A percentile compares a stretch with the other conserved stretches of the same genome.
phyloP scores from a whole-genome alignment of 2,113 vertebrate genomes.

The Hiodon alosoides region DNA sequence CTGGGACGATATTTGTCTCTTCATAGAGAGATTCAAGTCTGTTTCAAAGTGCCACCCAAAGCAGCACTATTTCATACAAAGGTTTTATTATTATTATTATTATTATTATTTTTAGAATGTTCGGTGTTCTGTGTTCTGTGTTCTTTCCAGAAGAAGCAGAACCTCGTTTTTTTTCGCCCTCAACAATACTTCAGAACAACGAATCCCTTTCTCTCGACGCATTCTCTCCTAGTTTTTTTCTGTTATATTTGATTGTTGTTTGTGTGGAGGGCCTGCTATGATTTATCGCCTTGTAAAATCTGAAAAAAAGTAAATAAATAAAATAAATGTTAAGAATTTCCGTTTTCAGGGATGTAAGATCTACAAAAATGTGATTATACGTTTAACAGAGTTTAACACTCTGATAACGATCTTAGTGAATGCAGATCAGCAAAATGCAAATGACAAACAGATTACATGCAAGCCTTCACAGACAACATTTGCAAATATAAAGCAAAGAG shows the following conservation, averaged over 20 bases:
- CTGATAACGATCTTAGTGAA: background rate
- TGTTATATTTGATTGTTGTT: conserved; percentile 21
- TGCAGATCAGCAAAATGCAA: conserved; percentile 36
- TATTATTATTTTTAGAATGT: conserved; percentile 24
- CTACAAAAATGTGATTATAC: background rate
- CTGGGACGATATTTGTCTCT: conserved; percentile 9
- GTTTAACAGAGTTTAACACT: background rate
- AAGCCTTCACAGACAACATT: conserved; percentile 40
- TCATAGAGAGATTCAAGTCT: conserved; percentile 16
- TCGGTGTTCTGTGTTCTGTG: conserved; percentile 19
- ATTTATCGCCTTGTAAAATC: conserved; percentile 83
- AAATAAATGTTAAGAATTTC: conserved; percentile 30
- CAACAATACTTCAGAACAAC: conserved; percentile 34
- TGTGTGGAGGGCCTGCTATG: conserved; percentile 54
- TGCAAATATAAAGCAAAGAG: conserved; percentile 23
- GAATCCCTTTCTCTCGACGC: conserved; percentile 33
- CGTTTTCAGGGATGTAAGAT: background rate
- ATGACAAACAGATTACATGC: conserved; percentile 37
- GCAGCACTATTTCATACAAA: conserved; percentile 32
- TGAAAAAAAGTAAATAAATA: conserved; percentile 55
- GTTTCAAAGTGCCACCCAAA: conserved; percentile 5
- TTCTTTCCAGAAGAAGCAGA: conserved; percentile 35
- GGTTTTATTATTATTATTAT: conserved; percentile 32
- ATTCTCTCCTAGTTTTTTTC: conserved; percentile 30
- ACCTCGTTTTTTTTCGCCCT: conserved; percentile 24